Evolutionary conservation across 2,888 invertebrate genomes (phyloP).

Genomic region (Andrena dorsata): DNA sequence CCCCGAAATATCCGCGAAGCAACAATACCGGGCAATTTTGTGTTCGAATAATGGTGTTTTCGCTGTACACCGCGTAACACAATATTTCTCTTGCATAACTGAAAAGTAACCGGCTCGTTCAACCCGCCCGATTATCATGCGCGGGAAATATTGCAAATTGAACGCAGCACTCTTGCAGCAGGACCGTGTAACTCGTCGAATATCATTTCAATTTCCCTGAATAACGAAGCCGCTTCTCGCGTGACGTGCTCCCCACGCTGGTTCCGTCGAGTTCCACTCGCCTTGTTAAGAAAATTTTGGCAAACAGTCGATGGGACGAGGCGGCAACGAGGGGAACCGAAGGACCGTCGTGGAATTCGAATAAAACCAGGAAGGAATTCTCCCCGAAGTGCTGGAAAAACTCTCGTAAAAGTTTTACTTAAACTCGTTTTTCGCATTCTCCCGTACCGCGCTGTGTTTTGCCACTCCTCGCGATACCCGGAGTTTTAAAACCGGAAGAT

Average conservation of each 20-base stretch:
- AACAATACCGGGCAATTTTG: constrained; percentile 27
- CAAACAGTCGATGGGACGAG: neutral
- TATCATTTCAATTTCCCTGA: neutral
- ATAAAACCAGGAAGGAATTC: constrained; percentile 40
- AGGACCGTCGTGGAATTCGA: constrained; percentile 33
- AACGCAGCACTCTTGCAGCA: neutral
- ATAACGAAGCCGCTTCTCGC: neutral
- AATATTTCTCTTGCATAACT: constrained; percentile 47
- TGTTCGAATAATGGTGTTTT: neutral
- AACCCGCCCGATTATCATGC: constrained; percentile 32
- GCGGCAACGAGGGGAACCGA: neutral
- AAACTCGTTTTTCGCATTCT: constrained; percentile 54
- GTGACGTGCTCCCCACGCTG: neutral
- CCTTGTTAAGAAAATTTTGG: neutral
- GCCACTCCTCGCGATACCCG: constrained; percentile 1
- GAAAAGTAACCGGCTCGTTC: constrained; percentile 34
- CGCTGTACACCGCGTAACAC: constrained; percentile 1
- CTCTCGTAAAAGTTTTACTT: constrained; percentile 51
- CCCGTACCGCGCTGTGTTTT: constrained; percentile 19
- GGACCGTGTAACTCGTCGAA: neutral
- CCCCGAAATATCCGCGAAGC: neutral
- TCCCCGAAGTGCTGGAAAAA: constrained; percentile 43
- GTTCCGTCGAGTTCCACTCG: neutral
- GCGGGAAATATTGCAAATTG: constrained; percentile 30
- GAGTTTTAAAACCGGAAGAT: constrained; percentile 17